Percentiles rank a stretch among this genome's conserved stretches.
Evolutionary conservation across 2,888 invertebrate species (phyloP).

Genomic region (Drosophila yooni): DNA sequence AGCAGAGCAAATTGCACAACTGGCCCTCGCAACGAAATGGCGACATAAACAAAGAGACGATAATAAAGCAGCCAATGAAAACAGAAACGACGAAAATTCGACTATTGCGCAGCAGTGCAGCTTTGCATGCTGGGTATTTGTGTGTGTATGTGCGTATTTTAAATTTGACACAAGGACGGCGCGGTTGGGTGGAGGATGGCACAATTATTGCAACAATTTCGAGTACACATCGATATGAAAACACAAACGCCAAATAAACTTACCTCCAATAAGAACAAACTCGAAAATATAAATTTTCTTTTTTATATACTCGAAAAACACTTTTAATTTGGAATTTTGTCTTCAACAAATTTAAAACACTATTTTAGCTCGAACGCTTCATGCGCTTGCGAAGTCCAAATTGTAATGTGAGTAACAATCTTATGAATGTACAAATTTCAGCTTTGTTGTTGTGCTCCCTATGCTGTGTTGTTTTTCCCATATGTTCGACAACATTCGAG

Average conservation of each 20-base stretch:
- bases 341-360: constrained; percentile 35
- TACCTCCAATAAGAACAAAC: constrained; percentile 33
- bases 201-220: constrained; percentile 31
- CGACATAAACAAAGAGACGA: constrained; percentile 69
- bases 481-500: constrained; percentile 64
- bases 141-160: constrained; percentile 32
- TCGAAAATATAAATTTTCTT: constrained; percentile 2
- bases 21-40: constrained; percentile 43
- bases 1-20: constrained; percentile 65
- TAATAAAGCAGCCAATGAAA: constrained; percentile 71
- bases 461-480: constrained; percentile 29
- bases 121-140: constrained; percentile 20
- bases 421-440: constrained; percentile 55
- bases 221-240: constrained; percentile 2
- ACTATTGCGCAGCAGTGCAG: constrained; percentile 69
- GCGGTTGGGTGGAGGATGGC: constrained; percentile 28
- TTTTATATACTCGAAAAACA: constrained; percentile 11
- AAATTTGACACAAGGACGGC: constrained; percentile 73
- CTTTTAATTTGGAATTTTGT: constrained; percentile 29
- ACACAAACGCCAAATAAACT: constrained; percentile 18
- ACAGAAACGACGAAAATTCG: constrained; percentile 62
- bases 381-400: constrained; percentile 38
- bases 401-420: constrained; percentile 46
- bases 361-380: constrained; percentile 20
- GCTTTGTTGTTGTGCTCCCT: constrained; percentile 67